These are phyloP conservation scores for Callocephalon fimbriatum DNA, from an alignment of 2,113 vertebrate species.

Conservation along the genomic window DNA sequence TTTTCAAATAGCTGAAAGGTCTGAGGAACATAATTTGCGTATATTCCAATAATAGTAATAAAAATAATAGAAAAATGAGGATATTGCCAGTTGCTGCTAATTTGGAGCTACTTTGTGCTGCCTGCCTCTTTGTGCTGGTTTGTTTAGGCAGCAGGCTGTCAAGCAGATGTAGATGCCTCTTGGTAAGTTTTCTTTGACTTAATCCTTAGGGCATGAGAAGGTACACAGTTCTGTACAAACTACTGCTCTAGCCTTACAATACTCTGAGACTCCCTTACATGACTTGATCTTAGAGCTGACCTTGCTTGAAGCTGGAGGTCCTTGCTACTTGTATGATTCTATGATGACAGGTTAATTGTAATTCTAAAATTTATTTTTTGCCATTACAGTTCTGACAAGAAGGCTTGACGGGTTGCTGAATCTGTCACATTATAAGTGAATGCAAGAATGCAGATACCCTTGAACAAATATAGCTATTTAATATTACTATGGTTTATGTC, in stretches of 20 bases:
- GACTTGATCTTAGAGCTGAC: background rate
- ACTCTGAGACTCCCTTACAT: background rate
- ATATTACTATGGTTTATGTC: background rate
- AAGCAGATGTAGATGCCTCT: background rate
- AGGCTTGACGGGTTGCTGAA: background rate
- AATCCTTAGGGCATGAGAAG: background rate
- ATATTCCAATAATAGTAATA: background rate
- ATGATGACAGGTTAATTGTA: too few species aligned
- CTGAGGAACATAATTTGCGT: background rate
- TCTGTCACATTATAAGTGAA: background rate
- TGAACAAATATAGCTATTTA: background rate
- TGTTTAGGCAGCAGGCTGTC: background rate
- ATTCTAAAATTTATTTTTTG: background rate
- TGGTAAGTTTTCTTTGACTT: background rate
- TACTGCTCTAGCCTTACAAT: background rate
- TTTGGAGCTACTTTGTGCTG: background rate
- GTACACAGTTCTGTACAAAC: background rate
- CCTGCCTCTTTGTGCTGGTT: background rate
- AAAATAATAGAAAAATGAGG: background rate
- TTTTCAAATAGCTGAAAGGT: background rate
- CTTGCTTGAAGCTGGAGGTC: background rate
- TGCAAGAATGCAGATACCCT: background rate
- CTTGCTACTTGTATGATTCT: background rate
- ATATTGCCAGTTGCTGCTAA: background rate
- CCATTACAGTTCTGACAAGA: background rate